Evolutionary conservation across 2,888 invertebrate species (phyloP), one percentile per base, ranked within the genome.

Genomic region (Nebria brevicollis): DNA sequence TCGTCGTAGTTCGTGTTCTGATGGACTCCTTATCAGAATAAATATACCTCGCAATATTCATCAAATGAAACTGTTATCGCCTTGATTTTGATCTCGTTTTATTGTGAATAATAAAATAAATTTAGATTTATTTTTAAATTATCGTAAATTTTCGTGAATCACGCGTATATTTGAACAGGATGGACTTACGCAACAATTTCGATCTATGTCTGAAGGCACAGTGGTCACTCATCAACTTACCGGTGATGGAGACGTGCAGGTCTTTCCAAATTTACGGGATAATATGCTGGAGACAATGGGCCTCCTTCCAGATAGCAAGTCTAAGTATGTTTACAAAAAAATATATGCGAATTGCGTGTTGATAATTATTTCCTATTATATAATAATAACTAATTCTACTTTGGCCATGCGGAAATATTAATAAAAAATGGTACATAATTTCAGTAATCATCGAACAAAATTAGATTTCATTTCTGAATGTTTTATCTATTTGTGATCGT

Each of bases 211-310:
- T 10, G 89, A 89, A 85, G 88, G 88, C 10, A 83, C 84, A 34
- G 83, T 85, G 75, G 34, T 74, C 82, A 66, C 54, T 76, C 20
- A 70, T 13, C 74, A 68, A 15, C 64, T 82, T 34, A 73, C 83
- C 43, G 85, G 85, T 42, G 86, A 87, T 66, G 81, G 81, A 77
- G 82, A 85, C 13, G 86, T 87, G 77, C 87, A 88, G 68, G 87
- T 87, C 6, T 90, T 90, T 85, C 90, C 90, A 10, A 90, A 89
- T 83, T 84, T 90, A 70, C 89, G 90, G 3, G 89, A 90, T 85
- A 86, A 88, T 8, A 88, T 90, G 83, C 85, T 90, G 81, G 88
- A 89, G 81, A 89, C 89, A 85, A 85, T 90, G 85, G 90, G 89
- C n/a, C 85, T 90, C 2, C 84, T 86, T 26, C 87, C 87, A 20